These are phyloP conservation scores for Tichodroma muraria DNA, from an alignment of 2,113 vertebrate genomes.

Conservation along the genomic window DNA sequence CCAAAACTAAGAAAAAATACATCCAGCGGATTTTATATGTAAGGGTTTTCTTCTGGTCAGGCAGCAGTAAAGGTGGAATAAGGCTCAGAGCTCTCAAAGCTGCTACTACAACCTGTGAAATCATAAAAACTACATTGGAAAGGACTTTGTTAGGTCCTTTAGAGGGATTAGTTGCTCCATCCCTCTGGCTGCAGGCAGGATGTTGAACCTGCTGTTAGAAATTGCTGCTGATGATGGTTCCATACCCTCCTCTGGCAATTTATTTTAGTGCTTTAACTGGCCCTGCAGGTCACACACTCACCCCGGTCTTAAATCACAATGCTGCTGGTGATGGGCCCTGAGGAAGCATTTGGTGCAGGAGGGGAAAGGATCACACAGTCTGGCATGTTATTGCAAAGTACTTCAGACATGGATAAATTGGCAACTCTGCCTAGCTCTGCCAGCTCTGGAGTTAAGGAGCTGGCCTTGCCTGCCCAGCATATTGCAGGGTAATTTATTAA, in stretches of 20 bases:
- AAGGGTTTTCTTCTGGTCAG: neutral
- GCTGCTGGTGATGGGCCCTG: neutral
- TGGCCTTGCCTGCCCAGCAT: neutral
- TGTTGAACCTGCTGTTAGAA: neutral
- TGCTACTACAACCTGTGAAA: neutral
- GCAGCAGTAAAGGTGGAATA: neutral
- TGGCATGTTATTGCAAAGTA: neutral
- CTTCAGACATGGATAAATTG: neutral
- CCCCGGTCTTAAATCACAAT: neutral
- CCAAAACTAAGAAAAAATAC: neutral
- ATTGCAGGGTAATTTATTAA: conserved; percentile 20
- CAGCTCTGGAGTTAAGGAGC: neutral
- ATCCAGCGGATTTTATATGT: neutral
- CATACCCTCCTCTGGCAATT: neutral
- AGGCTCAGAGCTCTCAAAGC: neutral
- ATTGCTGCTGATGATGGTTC: neutral
- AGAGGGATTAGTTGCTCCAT: no score
- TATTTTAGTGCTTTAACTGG: conserved; percentile 10
- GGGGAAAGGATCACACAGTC: neutral
- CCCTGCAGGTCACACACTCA: neutral
- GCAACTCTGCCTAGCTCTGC: neutral
- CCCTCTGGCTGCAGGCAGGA: neutral
- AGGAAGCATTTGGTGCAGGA: neutral
- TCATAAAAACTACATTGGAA: neutral
- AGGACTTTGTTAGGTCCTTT: neutral